A percentile compares a stretch with the other conserved stretches of the same genome.
Conservation (phyloP, 2,888 invertebrate species). For the Chloroclysta siterata region DNA sequence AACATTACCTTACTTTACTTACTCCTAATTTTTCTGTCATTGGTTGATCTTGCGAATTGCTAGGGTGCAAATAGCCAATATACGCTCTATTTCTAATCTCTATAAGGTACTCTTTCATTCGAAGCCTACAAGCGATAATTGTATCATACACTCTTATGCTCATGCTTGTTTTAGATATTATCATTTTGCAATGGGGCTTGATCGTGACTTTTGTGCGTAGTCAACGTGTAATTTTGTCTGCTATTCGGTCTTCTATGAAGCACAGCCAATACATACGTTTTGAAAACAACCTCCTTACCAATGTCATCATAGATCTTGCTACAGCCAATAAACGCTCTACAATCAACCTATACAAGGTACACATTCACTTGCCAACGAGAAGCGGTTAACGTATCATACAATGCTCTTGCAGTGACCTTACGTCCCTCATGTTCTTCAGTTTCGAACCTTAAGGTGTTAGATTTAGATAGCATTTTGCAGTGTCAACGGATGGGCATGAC, state of each 20-base stretch:
- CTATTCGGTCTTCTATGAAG: slow-evolving; percentile 73
- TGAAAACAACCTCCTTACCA: background rate
- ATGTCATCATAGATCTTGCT: background rate
- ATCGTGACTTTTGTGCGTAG: slow-evolving; percentile 71
- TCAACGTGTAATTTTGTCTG: slow-evolving; percentile 58
- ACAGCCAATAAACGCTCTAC: slow-evolving; percentile 22
- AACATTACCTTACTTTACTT: too few relatives aligned
- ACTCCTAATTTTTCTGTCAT: too few relatives aligned
- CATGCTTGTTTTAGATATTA: slow-evolving; percentile 9
- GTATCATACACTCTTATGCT: background rate
- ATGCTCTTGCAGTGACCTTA: slow-evolving; percentile 55
- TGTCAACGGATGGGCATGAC: slow-evolving; percentile 70
- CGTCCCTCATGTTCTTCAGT: slow-evolving; percentile 57
- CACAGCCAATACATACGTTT: slow-evolving; percentile 24
- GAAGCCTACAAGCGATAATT: too few relatives aligned
- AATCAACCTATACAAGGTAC: slow-evolving; percentile 18
- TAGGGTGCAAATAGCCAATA: too few relatives aligned
- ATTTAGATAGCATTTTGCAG: slow-evolving; percentile 60
- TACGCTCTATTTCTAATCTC: too few relatives aligned
- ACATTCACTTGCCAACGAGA: slow-evolving; percentile 8
- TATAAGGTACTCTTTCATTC: too few relatives aligned
- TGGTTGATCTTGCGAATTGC: too few relatives aligned
- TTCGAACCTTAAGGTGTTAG: slow-evolving; percentile 48
- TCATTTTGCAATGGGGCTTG: slow-evolving; percentile 63
- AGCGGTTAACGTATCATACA: slow-evolving; percentile 52